Evolutionary conservation across 1,140 invertebrate species (phyloP).

Genomic region (Druon quercuslanigerum): DNA sequence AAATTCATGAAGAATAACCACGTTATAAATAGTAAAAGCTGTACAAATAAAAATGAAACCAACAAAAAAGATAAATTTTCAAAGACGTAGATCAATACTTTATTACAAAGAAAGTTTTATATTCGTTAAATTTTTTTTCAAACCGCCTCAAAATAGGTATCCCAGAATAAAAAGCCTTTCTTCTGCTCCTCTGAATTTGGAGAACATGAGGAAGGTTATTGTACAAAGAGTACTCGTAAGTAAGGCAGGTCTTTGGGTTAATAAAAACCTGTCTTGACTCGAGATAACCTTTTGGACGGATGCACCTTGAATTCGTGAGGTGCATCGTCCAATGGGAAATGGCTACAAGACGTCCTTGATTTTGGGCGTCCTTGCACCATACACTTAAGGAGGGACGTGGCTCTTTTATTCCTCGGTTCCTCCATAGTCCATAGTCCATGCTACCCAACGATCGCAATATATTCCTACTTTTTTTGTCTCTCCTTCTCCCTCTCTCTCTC

Average conservation of each 20-base stretch:
- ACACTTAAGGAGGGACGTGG: conserved; percentile 60
- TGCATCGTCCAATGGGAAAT: conserved; percentile 50
- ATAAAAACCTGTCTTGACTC: conserved; percentile 15
- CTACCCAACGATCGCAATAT: conserved; percentile 40
- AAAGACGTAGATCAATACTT: too few species aligned
- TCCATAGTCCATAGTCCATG: neutral
- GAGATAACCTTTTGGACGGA: conserved; percentile 21
- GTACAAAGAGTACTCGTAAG: neutral
- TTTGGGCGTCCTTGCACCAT: conserved; percentile 57
- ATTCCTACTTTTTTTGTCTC: conserved; percentile 36
- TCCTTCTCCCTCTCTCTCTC: too few species aligned
- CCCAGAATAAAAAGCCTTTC: neutral
- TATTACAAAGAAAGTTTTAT: too few species aligned
- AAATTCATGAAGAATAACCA: too few species aligned
- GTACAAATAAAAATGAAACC: too few species aligned
- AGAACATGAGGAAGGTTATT: conserved; percentile 8
- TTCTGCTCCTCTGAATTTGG: neutral
- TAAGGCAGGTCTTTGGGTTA: conserved; percentile 13
- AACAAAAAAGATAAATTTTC: too few species aligned
- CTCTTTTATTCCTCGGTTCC: conserved; percentile 58
- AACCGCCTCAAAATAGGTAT: neutral
- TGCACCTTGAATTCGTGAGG: conserved; percentile 39
- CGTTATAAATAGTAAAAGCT: too few species aligned
- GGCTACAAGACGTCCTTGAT: conserved; percentile 54
- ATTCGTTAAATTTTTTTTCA: too few species aligned